These are phyloP conservation scores for Alectoris magna DNA, from an alignment of 2,797 vertebrate species.

Conservation along the genomic window DNA sequence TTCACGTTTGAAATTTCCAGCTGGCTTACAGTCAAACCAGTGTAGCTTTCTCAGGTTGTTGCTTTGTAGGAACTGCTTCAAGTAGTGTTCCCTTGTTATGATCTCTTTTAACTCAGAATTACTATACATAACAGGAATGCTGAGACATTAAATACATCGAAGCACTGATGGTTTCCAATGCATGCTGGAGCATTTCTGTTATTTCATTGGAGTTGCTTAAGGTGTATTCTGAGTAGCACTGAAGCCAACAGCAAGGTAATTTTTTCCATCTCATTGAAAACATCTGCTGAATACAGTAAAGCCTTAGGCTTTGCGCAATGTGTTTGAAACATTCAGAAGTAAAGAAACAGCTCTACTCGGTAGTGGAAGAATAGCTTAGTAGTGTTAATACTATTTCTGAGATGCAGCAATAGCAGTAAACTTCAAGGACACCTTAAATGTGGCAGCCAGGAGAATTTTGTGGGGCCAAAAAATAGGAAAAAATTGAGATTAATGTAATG, in stretches of 20 bases:
- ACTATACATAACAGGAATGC: not conserved
- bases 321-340: not conserved
- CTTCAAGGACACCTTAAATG: not conserved
- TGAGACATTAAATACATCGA: not conserved
- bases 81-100: not conserved
- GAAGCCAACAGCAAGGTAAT: not conserved
- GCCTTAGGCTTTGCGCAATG: not conserved
- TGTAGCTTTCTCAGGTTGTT: not conserved
- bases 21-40: not conserved
- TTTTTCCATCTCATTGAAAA: conserved; percentile 17
- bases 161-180: not conserved
- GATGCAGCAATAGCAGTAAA: not conserved
- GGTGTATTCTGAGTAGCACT: not conserved
- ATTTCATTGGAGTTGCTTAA: not conserved
- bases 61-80: not conserved
- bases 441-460: not conserved
- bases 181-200: not conserved
- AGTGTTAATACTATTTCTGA: not conserved
- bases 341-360: not conserved
- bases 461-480: not conserved
- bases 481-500: not conserved
- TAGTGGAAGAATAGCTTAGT: not conserved
- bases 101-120: not conserved
- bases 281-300: not conserved
- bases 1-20: not conserved